These are phyloP conservation scores for Gryllus bimaculatus DNA, from an alignment of 1,140 invertebrate species.

Conservation along the genomic window DNA sequence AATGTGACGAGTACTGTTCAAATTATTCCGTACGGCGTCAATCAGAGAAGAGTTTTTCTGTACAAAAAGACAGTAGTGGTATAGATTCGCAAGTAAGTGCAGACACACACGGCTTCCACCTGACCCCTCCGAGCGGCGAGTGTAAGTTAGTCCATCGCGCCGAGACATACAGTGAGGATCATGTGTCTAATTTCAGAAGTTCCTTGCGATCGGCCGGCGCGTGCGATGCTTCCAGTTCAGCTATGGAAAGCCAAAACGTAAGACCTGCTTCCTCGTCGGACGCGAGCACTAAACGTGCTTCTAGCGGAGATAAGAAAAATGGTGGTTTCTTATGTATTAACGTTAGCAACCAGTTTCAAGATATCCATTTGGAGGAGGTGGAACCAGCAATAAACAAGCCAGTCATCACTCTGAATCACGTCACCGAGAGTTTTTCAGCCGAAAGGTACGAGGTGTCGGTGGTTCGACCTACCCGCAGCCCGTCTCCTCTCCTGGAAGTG, in stretches of 20 bases:
- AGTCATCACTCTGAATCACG: not conserved
- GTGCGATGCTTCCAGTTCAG: not conserved
- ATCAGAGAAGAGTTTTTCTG: not conserved
- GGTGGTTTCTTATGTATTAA: not conserved
- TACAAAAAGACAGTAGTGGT: not conserved
- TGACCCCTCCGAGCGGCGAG: not conserved
- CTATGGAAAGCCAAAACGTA: not conserved
- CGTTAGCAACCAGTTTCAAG: not conserved
- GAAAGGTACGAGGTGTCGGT: not conserved
- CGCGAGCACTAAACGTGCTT: no score
- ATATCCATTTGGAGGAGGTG: not conserved
- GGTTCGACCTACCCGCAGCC: not conserved
- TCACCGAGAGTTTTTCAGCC: not conserved
- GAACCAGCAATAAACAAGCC: not conserved
- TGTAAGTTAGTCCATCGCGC: not conserved
- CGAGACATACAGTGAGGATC: not conserved
- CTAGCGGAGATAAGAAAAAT: not conserved
- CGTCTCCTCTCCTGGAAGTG: not conserved
- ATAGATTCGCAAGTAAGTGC: not conserved
- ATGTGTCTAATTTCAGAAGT: not conserved
- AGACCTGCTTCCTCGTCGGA: no score
- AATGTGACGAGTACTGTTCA: not conserved
- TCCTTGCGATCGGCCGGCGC: not conserved
- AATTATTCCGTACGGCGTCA: no score
- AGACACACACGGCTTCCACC: not conserved